A percentile compares a stretch with the other conserved stretches of the same genome.
These are phyloP conservation scores for Pleuronectes platessa DNA, from an alignment of 2,113 vertebrate genomes.

Conservation along the genomic window DNA sequence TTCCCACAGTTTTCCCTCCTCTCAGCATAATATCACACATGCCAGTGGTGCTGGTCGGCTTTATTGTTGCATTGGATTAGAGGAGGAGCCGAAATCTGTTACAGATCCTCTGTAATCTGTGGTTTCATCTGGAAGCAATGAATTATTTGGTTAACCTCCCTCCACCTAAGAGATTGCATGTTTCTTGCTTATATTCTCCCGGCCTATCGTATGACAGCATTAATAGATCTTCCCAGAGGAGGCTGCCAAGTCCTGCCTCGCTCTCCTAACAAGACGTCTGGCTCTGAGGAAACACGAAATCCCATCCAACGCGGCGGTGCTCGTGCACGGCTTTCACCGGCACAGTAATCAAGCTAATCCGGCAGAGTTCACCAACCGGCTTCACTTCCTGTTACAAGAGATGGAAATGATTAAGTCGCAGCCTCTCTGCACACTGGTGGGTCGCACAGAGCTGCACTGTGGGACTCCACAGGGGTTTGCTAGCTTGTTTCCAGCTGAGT, in stretches of 20 bases:
- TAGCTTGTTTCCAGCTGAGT: slow-evolving; percentile 25
- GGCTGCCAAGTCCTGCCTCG: slow-evolving; percentile 45
- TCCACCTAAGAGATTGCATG: slow-evolving; percentile 45
- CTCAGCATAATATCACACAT: not conserved
- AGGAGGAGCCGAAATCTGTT: slow-evolving; percentile 32
- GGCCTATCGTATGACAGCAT: slow-evolving; percentile 45
- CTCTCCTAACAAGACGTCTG: slow-evolving; percentile 39
- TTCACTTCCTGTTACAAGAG: slow-evolving; percentile 49
- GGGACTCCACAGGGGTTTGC: not conserved
- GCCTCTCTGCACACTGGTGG: not conserved
- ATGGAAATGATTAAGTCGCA: slow-evolving; percentile 58
- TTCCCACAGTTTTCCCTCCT: slow-evolving; percentile 15
- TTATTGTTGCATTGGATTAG: slow-evolving; percentile 7
- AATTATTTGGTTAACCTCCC: slow-evolving; percentile 59
- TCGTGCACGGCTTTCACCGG: not conserved
- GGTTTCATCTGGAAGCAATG: slow-evolving; percentile 58
- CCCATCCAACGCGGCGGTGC: slow-evolving; percentile 26
- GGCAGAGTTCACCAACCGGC: slow-evolving; percentile 32
- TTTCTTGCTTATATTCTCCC: slow-evolving; percentile 39
- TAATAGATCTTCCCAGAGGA: slow-evolving; percentile 38
- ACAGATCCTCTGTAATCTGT: slow-evolving; percentile 45
- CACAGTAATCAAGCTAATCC: slow-evolving; percentile 58
- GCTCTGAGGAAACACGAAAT: slow-evolving; percentile 24
- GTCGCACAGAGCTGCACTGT: slow-evolving; percentile 2
- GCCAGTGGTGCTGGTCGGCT: not conserved